These are phyloP conservation scores for Aythya baeri DNA, from an alignment of 2,113 vertebrate species.

Conservation along the genomic window DNA sequence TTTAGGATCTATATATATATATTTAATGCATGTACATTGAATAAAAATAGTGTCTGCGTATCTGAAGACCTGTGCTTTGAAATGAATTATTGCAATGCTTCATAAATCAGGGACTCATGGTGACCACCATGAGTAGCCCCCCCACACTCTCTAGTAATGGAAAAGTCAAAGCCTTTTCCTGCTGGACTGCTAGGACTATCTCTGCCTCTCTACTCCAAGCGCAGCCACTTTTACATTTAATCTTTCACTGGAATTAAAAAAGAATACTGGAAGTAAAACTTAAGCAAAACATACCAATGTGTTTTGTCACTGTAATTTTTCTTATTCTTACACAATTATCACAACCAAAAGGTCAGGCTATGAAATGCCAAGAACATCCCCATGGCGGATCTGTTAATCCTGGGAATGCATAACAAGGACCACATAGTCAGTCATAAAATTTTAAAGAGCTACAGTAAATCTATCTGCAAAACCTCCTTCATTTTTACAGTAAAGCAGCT, in stretches of 20 bases:
- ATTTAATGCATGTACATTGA: neutral
- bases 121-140: neutral
- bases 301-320: conserved; percentile 18
- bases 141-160: neutral
- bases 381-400: conserved; percentile 2
- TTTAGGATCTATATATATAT: neutral
- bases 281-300: neutral
- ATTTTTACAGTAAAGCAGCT: conserved; percentile 16
- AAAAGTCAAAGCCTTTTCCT: conserved; percentile 24
- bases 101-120: neutral
- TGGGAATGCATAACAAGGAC: conserved; percentile 3
- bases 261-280: conserved; percentile 34
- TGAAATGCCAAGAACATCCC: conserved; percentile 38
- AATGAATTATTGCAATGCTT: neutral
- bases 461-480: neutral
- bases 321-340: conserved; percentile 44
- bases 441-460: conserved; percentile 58
- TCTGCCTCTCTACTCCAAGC: neutral
- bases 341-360: conserved; percentile 34
- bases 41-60: neutral
- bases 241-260: conserved; percentile 53
- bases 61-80: neutral
- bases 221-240: conserved; percentile 25
- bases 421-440: conserved; percentile 39
- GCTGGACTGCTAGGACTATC: conserved; percentile 26